A percentile compares a stretch with the other conserved stretches of the same genome.
These are phyloP conservation scores for Myoxocephalus aenaeus DNA, from an alignment of 2,797 vertebrate genomes.

Conservation along the genomic window DNA sequence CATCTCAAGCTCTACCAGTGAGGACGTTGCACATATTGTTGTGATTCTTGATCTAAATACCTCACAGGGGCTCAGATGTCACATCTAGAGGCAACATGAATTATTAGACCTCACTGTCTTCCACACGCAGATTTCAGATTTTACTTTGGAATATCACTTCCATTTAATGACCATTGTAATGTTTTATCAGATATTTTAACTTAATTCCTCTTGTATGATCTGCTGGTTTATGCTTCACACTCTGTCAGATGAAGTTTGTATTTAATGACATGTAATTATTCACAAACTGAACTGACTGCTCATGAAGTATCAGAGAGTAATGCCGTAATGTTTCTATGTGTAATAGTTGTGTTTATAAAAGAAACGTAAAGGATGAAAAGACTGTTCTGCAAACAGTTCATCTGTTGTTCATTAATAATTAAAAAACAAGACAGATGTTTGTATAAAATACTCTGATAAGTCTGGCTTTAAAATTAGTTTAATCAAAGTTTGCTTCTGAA, in stretches of 20 bases:
- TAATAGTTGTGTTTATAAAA: neutral
- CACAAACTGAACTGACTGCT: neutral
- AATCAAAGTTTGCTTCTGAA: neutral
- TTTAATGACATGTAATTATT: neutral
- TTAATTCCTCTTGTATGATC: neutral
- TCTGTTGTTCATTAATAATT: neutral
- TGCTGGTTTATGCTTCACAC: neutral
- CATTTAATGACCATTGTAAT: neutral
- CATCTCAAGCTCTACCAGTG: neutral
- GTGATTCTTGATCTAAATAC: neutral
- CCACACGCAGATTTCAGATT: neutral
- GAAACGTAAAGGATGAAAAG: neutral
- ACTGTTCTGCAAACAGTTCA: neutral
- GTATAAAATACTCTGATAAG: neutral
- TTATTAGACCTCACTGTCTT: neutral
- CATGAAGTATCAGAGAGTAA: neutral
- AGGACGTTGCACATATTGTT: neutral
- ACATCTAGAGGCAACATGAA: neutral
- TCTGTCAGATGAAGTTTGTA: neutral
- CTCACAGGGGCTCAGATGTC: neutral
- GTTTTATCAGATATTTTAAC: neutral
- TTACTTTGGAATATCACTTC: neutral
- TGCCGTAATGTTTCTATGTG: neutral
- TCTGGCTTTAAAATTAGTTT: neutral
- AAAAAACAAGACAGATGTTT: neutral